Evolutionary conservation across 1,140 invertebrate species (phyloP), one percentile per base, ranked within the genome.

Genomic region (Wiebesia pumilae): DNA sequence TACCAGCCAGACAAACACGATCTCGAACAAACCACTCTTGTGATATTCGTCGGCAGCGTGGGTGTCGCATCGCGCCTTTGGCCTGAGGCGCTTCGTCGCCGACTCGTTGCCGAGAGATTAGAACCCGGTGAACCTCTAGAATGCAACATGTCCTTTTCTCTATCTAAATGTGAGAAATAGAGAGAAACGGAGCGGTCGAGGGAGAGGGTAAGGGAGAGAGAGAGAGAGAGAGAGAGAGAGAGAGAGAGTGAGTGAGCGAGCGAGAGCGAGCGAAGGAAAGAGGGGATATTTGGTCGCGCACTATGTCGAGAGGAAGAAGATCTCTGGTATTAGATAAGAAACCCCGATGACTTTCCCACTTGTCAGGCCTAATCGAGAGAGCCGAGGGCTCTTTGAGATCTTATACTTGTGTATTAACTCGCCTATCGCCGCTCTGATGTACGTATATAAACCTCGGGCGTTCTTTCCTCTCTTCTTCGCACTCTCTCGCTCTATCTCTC

Each of bases 301-400:
- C 77, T 79, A 51, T 58, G 77, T 79, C 24, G 19, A 27, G 35
- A 75, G 27, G 0, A 3, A 87, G 69, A n/a, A 88, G 88, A 88
- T 88, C 83, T n/a, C 65, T 24, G 75, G 51, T 69, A 24, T 47
- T 47, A 77, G 83, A 81, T 85, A 67, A 75, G 33, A 35, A 62
- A 38, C 27, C 69, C 84, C 88, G 85, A 88, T 90, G 89, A 90
- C 87, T 89, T 89, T 89, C 83, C 86, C 88, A 87, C 88, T 88
- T 87, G 88, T 89, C 89, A 87, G 79, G 86, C 62, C 84, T 88
- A 88, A 88, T 88, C 87, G 87, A 84, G 38, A 40, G 54, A 43
- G 82, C 54, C 78, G 54, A 65, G 58, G 38, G 24, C 33, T 67
- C 30, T 62, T 65, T 14, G n/a, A 58, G 47, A 79, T 54, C 77